phyloP scores from a whole-genome alignment of 2,113 vertebrate species.

The Corynorhinus townsendii region DNA sequence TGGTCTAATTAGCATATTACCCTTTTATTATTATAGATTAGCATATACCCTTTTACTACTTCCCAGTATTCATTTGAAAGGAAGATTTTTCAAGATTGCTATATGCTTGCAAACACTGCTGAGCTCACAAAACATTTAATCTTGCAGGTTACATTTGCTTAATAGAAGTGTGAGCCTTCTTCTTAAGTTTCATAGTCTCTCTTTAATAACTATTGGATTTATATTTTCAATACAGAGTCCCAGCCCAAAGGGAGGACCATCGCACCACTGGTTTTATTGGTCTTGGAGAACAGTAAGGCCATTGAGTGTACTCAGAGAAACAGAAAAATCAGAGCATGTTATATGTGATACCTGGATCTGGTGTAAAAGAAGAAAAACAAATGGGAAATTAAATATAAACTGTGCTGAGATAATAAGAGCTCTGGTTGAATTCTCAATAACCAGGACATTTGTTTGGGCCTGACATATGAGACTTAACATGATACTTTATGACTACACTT shows the following conservation, averaged over 20 bases:
- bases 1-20: too few species aligned
- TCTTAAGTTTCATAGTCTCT: neutral
- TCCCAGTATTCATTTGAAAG: neutral
- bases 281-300: conserved; percentile 27
- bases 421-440: neutral
- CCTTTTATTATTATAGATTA: too few species aligned
- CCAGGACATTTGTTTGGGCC: neutral
- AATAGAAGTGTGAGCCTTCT: conserved; percentile 12
- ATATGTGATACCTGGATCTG: conserved; percentile 35
- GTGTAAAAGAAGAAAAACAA: conserved; percentile 45
- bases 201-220: conserved; percentile 35
- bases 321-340: neutral
- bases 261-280: conserved; percentile 2
- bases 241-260: conserved; percentile 30
- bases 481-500: neutral
- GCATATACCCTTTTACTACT: neutral
- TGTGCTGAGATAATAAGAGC: conserved; percentile 39
- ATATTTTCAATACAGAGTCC: conserved; percentile 11
- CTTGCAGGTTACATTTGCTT: neutral
- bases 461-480: neutral
- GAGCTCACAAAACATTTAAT: neutral
- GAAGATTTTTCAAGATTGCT: conserved; percentile 11
- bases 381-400: conserved; percentile 42
- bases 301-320: neutral
- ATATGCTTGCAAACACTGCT: neutral